Conservation (phyloP, 2,113 vertebrate genomes). For the Tachysurus fulvidraco region DNA sequence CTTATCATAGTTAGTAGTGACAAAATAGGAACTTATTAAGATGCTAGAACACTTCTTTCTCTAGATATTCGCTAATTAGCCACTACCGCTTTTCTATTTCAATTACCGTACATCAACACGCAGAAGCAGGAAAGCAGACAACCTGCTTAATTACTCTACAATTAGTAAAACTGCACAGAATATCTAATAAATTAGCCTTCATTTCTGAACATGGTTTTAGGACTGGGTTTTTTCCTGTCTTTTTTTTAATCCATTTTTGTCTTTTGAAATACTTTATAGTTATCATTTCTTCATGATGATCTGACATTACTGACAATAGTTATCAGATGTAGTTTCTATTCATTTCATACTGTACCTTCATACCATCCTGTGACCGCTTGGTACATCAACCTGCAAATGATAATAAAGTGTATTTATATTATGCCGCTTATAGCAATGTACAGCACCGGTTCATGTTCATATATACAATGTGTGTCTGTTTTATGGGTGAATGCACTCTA, state of each 20-base stretch:
- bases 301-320: not conserved
- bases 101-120: not conserved
- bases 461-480: not conserved
- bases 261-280: not conserved
- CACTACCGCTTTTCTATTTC: not conserved
- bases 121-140: not conserved
- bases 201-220: not conserved
- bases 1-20: not conserved
- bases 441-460: not conserved
- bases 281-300: not conserved
- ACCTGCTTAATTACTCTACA: not conserved
- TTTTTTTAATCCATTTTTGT: not conserved
- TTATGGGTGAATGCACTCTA: not conserved
- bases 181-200: not conserved
- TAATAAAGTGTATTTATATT: not conserved
- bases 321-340: not conserved
- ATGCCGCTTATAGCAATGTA: not conserved
- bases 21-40: not conserved
- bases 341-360: not conserved
- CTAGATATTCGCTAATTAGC: not conserved
- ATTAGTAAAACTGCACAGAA: not conserved
- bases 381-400: not conserved
- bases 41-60: not conserved
- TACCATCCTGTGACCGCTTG: too few species aligned
- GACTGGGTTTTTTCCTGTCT: not conserved